These are phyloP conservation scores for Porites lutea DNA, from an alignment of 64 coral and sea anemone genomes.

Conservation along the genomic window DNA sequence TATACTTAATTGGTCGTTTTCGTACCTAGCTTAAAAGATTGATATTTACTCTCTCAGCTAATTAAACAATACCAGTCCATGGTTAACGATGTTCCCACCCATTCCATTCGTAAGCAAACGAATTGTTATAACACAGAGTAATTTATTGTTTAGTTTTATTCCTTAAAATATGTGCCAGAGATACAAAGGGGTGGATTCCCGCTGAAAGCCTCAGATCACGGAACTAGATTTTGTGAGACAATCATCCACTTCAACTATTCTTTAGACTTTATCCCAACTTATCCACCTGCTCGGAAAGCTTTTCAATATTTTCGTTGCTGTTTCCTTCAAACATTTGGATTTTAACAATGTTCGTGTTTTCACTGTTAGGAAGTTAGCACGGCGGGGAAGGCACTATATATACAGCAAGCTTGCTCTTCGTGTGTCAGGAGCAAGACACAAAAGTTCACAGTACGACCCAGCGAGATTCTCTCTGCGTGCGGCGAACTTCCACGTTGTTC, in stretches of 20 bases:
- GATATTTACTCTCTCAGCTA: not conserved
- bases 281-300: not conserved
- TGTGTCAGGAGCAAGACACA: not conserved
- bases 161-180: not conserved
- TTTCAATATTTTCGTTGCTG: slow-evolving; percentile 41
- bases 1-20: not conserved
- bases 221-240: not conserved
- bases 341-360: slow-evolving; percentile 52
- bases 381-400: slow-evolving; percentile 1
- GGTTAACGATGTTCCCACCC: not conserved
- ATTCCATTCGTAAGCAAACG: not conserved
- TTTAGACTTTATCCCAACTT: not conserved
- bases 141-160: slow-evolving; percentile 19
- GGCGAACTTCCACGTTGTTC: not conserved
- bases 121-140: not conserved
- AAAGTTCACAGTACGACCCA: not conserved
- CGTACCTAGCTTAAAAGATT: not conserved
- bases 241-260: not conserved
- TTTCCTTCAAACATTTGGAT: slow-evolving; percentile 51
- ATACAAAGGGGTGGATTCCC: slow-evolving; percentile 27
- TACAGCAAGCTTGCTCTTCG: slow-evolving; percentile 3
- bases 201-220: slow-evolving; percentile 27
- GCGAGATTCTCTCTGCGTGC: not conserved
- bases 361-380: slow-evolving; percentile 19
- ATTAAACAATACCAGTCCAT: not conserved